Conservation (phyloP, 2,113 vertebrate species). For the Cyprichromis sp. region DNA sequence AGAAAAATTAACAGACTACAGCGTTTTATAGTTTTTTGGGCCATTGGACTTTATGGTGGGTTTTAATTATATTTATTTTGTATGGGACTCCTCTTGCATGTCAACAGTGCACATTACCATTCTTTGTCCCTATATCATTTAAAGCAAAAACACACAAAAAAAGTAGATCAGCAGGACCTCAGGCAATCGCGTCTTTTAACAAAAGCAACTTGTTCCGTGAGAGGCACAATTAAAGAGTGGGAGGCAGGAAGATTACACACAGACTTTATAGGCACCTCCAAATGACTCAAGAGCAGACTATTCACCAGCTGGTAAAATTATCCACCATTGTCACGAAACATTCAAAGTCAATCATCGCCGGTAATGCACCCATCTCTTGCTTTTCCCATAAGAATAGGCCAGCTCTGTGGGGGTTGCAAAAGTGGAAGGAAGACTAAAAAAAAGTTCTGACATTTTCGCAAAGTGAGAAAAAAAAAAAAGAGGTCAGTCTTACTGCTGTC, state of each 20-base stretch:
- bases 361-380: not conserved
- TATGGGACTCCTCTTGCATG: not conserved
- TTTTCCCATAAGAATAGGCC: not conserved
- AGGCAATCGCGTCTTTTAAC: constrained; percentile 34
- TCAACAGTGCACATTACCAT: not conserved
- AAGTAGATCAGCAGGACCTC: constrained; percentile 6
- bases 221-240: constrained; percentile 57
- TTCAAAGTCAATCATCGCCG: not conserved
- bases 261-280: constrained; percentile 62
- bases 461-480: constrained; percentile 34
- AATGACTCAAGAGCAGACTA: constrained; percentile 68
- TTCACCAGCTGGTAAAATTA: constrained; percentile 60
- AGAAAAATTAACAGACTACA: not conserved
- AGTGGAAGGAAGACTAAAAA: constrained; percentile 37
- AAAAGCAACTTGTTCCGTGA: constrained; percentile 61
- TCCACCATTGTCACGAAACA: constrained; percentile 52
- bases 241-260: constrained; percentile 62
- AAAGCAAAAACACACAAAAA: not conserved
- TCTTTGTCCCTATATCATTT: not conserved
- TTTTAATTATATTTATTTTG: not conserved
- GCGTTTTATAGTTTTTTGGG: not conserved
- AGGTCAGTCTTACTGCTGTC: constrained; percentile 49
- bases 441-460: constrained; percentile 41
- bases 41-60: not conserved
- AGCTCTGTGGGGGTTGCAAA: constrained; percentile 9